These are phyloP conservation scores for Styela plicata DNA, from an alignment of 23 tunicate genomes.

Conservation along the genomic window DNA sequence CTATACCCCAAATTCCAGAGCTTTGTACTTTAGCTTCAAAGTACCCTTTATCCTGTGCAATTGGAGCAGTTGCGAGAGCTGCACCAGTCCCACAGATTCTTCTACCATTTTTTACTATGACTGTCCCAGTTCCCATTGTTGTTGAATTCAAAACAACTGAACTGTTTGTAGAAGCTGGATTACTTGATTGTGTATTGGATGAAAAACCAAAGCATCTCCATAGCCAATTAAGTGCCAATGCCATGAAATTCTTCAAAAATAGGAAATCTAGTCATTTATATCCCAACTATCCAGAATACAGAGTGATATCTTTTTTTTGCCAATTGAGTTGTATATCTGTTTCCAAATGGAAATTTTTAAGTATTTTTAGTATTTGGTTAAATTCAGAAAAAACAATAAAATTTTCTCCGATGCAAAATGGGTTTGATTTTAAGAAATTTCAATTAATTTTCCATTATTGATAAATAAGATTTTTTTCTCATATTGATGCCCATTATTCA, in stretches of 20 bases:
- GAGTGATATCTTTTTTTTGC: too few species aligned
- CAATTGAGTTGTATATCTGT: too few species aligned
- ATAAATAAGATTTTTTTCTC: too few species aligned
- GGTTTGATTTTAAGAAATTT: too few species aligned
- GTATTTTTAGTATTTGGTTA: too few species aligned
- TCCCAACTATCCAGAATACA: too few species aligned
- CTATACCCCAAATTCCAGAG: slow-evolving; percentile 96
- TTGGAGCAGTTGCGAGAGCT: slow-evolving; percentile 63
- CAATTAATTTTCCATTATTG: too few species aligned
- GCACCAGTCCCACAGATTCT: slow-evolving; percentile 96
- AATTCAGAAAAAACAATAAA: too few species aligned
- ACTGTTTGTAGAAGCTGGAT: slow-evolving; percentile 20
- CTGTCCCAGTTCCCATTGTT: slow-evolving; percentile 85
- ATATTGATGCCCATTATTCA: too few species aligned
- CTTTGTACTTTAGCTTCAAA: slow-evolving; percentile 96
- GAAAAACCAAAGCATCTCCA: slow-evolving; percentile 75
- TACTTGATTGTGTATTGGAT: slow-evolving; percentile 10
- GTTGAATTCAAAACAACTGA: slow-evolving; percentile 50
- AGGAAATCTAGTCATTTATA: too few species aligned
- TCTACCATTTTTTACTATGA: slow-evolving; percentile 89
- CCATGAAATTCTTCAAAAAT: slow-evolving; percentile 17
- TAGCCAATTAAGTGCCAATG: slow-evolving; percentile 37
- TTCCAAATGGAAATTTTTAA: too few species aligned
- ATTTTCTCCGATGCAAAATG: too few species aligned
- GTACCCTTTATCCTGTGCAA: slow-evolving; percentile 95